A percentile compares a stretch with the other conserved stretches of the same genome.
Evolutionary conservation across 2,888 invertebrate species (phyloP).

Genomic region (Nebria salina): DNA sequence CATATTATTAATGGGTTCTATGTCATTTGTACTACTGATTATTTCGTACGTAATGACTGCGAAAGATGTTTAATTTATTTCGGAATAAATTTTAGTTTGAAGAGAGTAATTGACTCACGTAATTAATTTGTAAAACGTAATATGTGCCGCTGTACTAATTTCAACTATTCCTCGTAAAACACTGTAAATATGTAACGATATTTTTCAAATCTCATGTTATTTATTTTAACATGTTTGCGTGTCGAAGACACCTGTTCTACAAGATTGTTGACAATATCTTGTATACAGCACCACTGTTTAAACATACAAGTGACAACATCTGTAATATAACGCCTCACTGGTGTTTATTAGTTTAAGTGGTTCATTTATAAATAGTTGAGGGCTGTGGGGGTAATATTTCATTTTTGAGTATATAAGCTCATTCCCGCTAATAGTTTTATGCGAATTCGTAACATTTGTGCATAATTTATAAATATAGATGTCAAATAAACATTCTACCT

Average conservation of each 20-base stretch:
- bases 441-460: background rate
- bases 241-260: background rate
- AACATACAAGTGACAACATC: background rate
- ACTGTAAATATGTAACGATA: too few relatives aligned
- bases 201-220: background rate
- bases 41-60: background rate
- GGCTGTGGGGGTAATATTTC: background rate
- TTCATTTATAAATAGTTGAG: conserved; percentile 5
- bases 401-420: background rate
- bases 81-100: background rate
- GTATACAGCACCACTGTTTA: background rate
- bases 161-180: too few relatives aligned
- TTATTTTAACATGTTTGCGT: background rate
- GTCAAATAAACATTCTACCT: background rate
- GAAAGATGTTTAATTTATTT: background rate
- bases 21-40: background rate
- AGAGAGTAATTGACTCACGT: too few relatives aligned
- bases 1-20: background rate
- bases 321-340: conserved; percentile 13
- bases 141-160: too few relatives aligned
- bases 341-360: conserved; percentile 33
- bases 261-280: background rate
- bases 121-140: too few relatives aligned
- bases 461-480: background rate
- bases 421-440: background rate